phyloP scores from a whole-genome alignment of 2,113 vertebrate species.

The Brachirus orientalis region DNA sequence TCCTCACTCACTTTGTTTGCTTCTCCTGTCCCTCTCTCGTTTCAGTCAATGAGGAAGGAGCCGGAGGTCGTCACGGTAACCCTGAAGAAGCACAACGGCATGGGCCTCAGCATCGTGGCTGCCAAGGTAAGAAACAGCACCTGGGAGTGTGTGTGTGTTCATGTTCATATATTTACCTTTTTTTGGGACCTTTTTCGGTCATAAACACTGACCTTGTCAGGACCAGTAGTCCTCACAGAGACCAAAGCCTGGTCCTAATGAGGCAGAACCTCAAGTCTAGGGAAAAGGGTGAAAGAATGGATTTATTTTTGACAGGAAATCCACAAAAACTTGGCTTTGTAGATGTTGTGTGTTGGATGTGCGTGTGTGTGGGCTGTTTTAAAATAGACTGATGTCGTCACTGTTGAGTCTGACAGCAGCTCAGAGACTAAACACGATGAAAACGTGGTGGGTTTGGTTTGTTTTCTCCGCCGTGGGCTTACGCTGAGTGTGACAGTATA shows the following conservation, averaged over 20 bases:
- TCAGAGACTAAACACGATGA: constrained; percentile 63
- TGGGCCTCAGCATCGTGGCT: constrained; percentile 98
- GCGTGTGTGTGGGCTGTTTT: not conserved
- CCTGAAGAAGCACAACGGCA: constrained; percentile 97
- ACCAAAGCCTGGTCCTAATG: no score
- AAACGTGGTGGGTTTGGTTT: constrained; percentile 3
- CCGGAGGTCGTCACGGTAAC: constrained; percentile 98
- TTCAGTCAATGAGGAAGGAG: constrained; percentile 94
- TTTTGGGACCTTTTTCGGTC: not conserved
- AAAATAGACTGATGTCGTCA: constrained; percentile 7
- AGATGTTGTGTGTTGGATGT: not conserved
- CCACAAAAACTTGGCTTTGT: no score
- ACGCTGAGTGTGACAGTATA: not conserved
- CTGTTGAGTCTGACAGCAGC: constrained; percentile 63
- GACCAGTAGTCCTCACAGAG: no score
- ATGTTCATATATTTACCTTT: not conserved
- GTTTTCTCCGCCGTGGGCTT: not conserved
- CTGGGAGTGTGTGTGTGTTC: not conserved
- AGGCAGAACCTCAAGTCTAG: no score
- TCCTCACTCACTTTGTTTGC: constrained; percentile 45
- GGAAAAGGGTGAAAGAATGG: no score
- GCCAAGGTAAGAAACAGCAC: constrained; percentile 89
- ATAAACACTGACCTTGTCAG: no score
- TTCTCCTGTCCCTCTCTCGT: constrained; percentile 56
- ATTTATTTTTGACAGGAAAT: no score